Evolutionary conservation across 2,888 invertebrate genomes (phyloP).

Genomic region (Crepidodera aurea): DNA sequence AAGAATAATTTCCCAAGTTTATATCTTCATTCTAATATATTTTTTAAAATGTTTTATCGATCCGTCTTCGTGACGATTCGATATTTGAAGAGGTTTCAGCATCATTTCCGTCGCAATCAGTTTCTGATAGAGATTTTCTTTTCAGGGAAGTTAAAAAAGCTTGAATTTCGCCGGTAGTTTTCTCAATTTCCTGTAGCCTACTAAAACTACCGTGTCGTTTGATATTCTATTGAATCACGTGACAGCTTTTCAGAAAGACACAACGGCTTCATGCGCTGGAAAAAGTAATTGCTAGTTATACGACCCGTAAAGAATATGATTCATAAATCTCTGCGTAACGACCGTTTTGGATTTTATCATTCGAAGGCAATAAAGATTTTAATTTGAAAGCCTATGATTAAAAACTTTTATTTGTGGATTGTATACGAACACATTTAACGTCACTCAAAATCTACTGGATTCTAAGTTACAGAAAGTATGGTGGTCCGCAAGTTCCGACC

Average conservation of each 20-base stretch:
- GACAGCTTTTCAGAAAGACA: slow-evolving; percentile 1
- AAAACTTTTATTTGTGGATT: too few species aligned
- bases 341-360: slow-evolving; percentile 5
- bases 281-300: slow-evolving; percentile 20
- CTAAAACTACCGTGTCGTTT: neutral
- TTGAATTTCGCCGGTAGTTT: slow-evolving; percentile 10
- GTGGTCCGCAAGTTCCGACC: too few species aligned
- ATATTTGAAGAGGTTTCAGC: slow-evolving; percentile 23
- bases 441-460: too few species aligned
- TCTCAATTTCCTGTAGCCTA: slow-evolving; percentile 4
- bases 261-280: neutral
- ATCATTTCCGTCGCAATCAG: slow-evolving; percentile 30
- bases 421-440: too few species aligned
- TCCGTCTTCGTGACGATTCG: slow-evolving; percentile 12
- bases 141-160: slow-evolving; percentile 3
- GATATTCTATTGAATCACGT: slow-evolving; percentile 16
- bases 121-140: slow-evolving; percentile 17
- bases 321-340: slow-evolving; percentile 13
- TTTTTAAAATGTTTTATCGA: neutral
- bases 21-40: slow-evolving; percentile 2
- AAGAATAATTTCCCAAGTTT: too few species aligned
- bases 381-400: slow-evolving; percentile 10
- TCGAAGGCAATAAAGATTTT: slow-evolving; percentile 10
- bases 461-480: too few species aligned
- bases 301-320: slow-evolving; percentile 14